Evolutionary conservation across 2,888 invertebrate species (phyloP).

Genomic region (Sphinx pinastri): DNA sequence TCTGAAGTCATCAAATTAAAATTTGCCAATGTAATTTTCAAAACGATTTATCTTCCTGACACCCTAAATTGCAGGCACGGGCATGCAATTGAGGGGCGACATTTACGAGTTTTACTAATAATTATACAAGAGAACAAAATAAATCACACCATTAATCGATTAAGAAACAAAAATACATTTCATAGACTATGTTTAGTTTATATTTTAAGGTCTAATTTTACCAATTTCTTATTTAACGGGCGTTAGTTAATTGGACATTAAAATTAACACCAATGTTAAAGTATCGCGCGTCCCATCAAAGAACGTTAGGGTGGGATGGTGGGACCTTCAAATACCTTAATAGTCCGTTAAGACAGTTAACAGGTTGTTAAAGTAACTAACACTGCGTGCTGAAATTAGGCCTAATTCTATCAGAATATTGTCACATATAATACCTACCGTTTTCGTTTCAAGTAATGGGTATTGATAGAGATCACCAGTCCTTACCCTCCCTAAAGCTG

Average conservation of each 20-base stretch:
- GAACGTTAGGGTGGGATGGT: too few species aligned
- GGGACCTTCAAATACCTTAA: too few species aligned
- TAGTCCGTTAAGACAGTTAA: too few species aligned
- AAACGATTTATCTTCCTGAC: constrained; percentile 57
- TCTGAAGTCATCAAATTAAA: constrained; percentile 32
- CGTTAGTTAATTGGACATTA: too few species aligned
- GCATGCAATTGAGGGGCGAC: neutral
- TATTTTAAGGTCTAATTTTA: too few species aligned
- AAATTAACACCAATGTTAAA: too few species aligned
- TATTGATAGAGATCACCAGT: constrained; percentile 32
- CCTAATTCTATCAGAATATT: neutral
- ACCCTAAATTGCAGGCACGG: constrained; percentile 40
- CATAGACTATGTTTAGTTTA: neutral
- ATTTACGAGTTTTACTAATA: neutral
- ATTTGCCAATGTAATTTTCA: constrained; percentile 51
- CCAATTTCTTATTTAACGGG: too few species aligned
- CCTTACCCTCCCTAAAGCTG: constrained; percentile 32
- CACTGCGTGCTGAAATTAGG: too few species aligned
- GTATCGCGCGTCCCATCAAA: too few species aligned
- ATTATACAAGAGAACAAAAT: neutral
- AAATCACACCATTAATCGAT: neutral
- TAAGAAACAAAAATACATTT: neutral
- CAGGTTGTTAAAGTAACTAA: too few species aligned
- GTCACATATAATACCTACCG: neutral
- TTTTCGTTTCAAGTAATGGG: constrained; percentile 25